Percentiles rank a stretch among this genome's conserved stretches.
Conservation (phyloP, 2,113 vertebrate species). For the Sclerurus mexicanus region DNA sequence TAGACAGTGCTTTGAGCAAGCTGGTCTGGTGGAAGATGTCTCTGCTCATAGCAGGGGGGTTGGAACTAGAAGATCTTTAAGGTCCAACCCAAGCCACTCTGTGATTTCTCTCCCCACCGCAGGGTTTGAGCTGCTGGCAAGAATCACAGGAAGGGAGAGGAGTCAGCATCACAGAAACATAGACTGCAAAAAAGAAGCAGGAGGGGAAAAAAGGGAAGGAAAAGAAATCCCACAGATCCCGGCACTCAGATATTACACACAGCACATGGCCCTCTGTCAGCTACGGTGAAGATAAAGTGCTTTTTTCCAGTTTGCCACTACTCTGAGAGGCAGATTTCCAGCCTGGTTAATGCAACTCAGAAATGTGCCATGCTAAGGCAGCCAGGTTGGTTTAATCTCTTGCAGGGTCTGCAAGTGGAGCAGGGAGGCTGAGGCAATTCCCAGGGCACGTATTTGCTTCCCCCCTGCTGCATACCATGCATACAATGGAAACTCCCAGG, state of each 20-base stretch:
- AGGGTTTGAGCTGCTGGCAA: not conserved
- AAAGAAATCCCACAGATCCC: not conserved
- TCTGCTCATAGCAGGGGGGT: not conserved
- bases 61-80: not conserved
- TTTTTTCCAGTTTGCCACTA: conserved; percentile 1
- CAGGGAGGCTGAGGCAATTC: rapidly evolving
- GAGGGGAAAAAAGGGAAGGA: not conserved
- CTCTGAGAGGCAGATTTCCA: conserved; percentile 3
- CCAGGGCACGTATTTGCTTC: not conserved
- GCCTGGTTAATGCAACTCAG: conserved; percentile 1
- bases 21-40: not conserved
- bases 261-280: not conserved
- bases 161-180: not conserved
- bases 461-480: not conserved
- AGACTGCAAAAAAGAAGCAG: not conserved
- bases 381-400: not conserved
- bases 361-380: conserved; percentile 8
- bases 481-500: not conserved
- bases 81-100: not conserved
- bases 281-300: not conserved
- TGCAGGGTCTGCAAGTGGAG: not conserved
- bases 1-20: not conserved
- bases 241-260: not conserved
- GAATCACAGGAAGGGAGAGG: not conserved
- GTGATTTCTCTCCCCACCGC: not conserved